A percentile compares a stretch with the other conserved stretches of the same genome.
phyloP scores from a whole-genome alignment of 2,113 vertebrate species.

The Polyodon spathula region DNA sequence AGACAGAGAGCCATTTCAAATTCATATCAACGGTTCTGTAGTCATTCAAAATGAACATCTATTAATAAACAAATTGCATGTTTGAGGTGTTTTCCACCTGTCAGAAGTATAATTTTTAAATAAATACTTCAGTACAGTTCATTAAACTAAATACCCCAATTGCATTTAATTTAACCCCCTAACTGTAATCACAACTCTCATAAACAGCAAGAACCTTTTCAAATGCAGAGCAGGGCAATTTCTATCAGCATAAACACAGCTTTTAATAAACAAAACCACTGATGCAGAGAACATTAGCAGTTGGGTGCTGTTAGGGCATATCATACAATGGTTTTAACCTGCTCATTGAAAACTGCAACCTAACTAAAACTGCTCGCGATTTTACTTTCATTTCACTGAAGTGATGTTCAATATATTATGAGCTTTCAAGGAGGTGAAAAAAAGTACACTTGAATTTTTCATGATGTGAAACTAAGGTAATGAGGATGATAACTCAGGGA shows the following conservation, averaged over 20 bases:
- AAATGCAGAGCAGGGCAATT: constrained; percentile 36
- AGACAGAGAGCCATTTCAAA: not conserved
- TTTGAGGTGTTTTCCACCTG: constrained; percentile 36
- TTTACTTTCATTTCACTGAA: constrained; percentile 17
- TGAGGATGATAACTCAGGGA: constrained; percentile 1
- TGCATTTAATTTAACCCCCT: constrained; percentile 39
- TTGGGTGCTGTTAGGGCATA: not conserved
- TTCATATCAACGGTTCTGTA: not conserved
- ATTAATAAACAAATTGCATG: not conserved
- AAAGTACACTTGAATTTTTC: constrained; percentile 24
- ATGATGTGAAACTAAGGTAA: constrained; percentile 20
- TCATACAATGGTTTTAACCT: constrained; percentile 8
- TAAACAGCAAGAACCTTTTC: constrained; percentile 35
- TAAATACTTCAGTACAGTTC: constrained; percentile 29
- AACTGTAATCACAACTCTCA: constrained; percentile 45
- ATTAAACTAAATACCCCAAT: constrained; percentile 51
- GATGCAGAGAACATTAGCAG: not conserved
- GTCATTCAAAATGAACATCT: not conserved
- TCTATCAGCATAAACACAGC: constrained; percentile 35
- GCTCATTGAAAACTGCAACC: constrained; percentile 7
- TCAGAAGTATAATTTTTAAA: constrained; percentile 31
- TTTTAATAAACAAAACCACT: constrained; percentile 30
- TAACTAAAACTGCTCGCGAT: constrained; percentile 15
- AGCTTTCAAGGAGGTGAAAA: constrained; percentile 6
- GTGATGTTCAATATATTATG: constrained; percentile 22